Percentiles rank a stretch among this genome's conserved stretches.
These are phyloP conservation scores for Latrodectus geometricus DNA, from an alignment of 1,140 invertebrate genomes.

Conservation along the genomic window DNA sequence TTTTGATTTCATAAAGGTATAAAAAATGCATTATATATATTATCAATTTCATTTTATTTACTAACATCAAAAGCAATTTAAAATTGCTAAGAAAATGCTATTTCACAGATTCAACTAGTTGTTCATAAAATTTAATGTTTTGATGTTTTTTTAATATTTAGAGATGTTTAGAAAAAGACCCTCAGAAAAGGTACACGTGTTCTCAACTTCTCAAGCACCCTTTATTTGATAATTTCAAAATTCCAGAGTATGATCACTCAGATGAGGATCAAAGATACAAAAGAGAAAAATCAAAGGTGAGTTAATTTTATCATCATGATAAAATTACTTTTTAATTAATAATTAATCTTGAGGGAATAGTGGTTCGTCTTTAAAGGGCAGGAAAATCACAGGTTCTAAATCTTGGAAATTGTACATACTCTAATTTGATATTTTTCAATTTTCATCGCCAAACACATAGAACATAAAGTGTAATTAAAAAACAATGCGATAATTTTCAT, in stretches of 20 bases:
- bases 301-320: not conserved
- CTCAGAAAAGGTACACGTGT: constrained; percentile 87
- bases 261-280: constrained; percentile 46
- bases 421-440: too few relatives aligned
- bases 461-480: too few relatives aligned
- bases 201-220: constrained; percentile 89
- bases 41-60: too few relatives aligned
- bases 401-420: not conserved
- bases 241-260: constrained; percentile 50
- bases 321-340: too few relatives aligned
- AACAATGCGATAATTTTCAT: too few relatives aligned
- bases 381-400: not conserved
- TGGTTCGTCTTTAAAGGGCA: not conserved
- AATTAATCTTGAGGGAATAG: too few relatives aligned
- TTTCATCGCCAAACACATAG: too few relatives aligned
- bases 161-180: constrained; percentile 96
- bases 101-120: not conserved
- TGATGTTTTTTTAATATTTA: constrained; percentile 67
- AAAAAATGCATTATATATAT: not conserved
- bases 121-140: not conserved
- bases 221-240: constrained; percentile 76
- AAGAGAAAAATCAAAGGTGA: constrained; percentile 62
- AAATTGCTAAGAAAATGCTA: not conserved
- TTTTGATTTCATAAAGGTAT: constrained; percentile 78
- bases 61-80: not conserved